Evolutionary conservation across 2,888 invertebrate species (phyloP), one percentile per base, ranked within the genome.

Genomic region (Cosmia pyralina): DNA sequence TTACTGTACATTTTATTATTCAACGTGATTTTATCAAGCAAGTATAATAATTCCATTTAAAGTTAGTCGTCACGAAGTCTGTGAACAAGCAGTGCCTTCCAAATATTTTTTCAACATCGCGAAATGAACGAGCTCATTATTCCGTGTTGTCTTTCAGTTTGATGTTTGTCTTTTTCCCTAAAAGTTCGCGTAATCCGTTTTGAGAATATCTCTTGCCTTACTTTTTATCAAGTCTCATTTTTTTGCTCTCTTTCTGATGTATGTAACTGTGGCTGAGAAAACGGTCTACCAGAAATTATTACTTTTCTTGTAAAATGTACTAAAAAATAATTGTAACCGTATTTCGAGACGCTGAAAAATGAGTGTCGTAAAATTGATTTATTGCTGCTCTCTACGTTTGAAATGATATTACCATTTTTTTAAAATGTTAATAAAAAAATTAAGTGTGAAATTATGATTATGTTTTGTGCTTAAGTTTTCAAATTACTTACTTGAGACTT

Each of bases 131-230:
- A 82, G 82, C 85, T 88, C 86, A 90, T 90, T 88, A 89, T 88
- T 88, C 88, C 87, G 85, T 87, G 88, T 88, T 89, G 88, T 87
- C 87, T 89, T 87, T 82, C 87, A 86, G 88, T 88, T 85, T 87
- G 82, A 83, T 88, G 83, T 78, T 88, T 88, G 84, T 85, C 81
- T 83, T 87, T 85, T 85, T 79, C 73, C 72, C 64, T 81, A 72
- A 82, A 87, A 86, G 82, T 88, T 88, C 67, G 58, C 74, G 76
- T 88, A 90, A 91, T 90, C 87, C 86, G 82, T 87, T 88, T 86
- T 82, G 78, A 82, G 85, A 85, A 83, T 81, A 86, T 75, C 80
- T 86, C 72, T 81, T 79, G 74, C 60, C 60, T 75, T 72, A 77
- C 70, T 76, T 81, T 81, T 79, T 78, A 77, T 67, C 46, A 75